Base-by-base conservation (phyloP, 2,797 vertebrate species). In the Corythornis leucogaster region DNA sequence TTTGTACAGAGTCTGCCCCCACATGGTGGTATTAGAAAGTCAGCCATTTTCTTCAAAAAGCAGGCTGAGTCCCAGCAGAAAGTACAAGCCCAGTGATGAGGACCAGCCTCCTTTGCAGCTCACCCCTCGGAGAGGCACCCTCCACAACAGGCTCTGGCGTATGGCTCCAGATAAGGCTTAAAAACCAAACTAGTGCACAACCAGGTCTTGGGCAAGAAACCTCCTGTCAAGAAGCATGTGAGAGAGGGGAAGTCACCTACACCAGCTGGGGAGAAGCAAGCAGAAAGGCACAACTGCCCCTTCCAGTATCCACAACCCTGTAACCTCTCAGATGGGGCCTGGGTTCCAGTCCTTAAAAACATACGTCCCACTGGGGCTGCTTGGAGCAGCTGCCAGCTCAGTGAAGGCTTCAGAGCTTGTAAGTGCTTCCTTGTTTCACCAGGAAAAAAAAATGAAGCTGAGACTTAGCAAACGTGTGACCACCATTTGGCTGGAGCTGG, bases 391-490 rank as follows among this genome's bases (percentile, higher is more conserved):
- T 51, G 30, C 20, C 63, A 76, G 81, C 74, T 74, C 79, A 74
- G 40, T 3, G 0, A 76, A 25, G 30, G 31, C 74, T 42, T 28
- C 12, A 8, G 42, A 87, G 59, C 70, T 43, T 54, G n/a, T 8
- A 63, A 50, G 43, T 2, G 3, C 38, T 59, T 30, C 63, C 30
- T 48, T 3, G 30, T 16, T 12, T 64, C 63, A 51, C 25, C 18
- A 24, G 30, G 21, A 26, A 22, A 35, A 70, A 25, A 70, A 64
- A 25, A 5, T 17, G 0, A 26, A 61, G 18, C 53, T 46, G 81
- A 19, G 1, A 5, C 30, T 77, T 3, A 28, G 71, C 55, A 63
- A 58, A 73, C 1, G 2, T 1, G 2, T n/a, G 24, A 53, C 5
- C 19, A 15, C 50, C 22, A 33, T 77, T 42, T 4, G 6, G 38